A percentile compares a stretch with the other conserved stretches of the same genome.
Conservation (phyloP, 2,797 vertebrate species). For the Sus cebifrons region DNA sequence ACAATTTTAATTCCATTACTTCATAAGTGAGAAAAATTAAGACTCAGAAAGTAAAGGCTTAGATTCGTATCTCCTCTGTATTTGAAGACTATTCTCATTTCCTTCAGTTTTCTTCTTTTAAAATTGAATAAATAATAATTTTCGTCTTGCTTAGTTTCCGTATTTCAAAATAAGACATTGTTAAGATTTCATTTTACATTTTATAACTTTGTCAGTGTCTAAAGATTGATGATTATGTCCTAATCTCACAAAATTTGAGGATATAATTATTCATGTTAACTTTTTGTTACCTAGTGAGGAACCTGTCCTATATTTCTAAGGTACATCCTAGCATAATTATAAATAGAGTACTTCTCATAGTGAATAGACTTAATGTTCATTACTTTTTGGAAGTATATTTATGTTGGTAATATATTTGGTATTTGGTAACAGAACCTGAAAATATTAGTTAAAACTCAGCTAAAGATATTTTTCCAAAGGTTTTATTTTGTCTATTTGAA, state of each 20-base stretch:
- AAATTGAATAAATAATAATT: conserved; percentile 22
- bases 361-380: background rate
- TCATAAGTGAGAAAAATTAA: background rate
- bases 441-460: background rate
- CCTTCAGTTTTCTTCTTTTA: background rate
- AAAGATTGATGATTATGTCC: background rate
- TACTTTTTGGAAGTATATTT: background rate
- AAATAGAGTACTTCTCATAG: background rate
- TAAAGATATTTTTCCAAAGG: background rate
- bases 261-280: background rate
- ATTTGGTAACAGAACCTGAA: background rate
- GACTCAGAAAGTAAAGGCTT: background rate
- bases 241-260: background rate
- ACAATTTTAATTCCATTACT: background rate
- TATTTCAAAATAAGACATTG: conserved; percentile 66
- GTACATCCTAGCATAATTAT: background rate
- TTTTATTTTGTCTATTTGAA: conserved; percentile 11
- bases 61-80: background rate
- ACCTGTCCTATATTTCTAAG: background rate
- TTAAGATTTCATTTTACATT: conserved; percentile 21
- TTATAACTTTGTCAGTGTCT: background rate
- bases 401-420: background rate
- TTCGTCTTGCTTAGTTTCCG: conserved; percentile 43
- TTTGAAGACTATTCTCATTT: conserved; percentile 1
- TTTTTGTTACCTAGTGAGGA: background rate